Conservation (phyloP, 1,140 invertebrate genomes). For the Aphaenogaster rudis region DNA sequence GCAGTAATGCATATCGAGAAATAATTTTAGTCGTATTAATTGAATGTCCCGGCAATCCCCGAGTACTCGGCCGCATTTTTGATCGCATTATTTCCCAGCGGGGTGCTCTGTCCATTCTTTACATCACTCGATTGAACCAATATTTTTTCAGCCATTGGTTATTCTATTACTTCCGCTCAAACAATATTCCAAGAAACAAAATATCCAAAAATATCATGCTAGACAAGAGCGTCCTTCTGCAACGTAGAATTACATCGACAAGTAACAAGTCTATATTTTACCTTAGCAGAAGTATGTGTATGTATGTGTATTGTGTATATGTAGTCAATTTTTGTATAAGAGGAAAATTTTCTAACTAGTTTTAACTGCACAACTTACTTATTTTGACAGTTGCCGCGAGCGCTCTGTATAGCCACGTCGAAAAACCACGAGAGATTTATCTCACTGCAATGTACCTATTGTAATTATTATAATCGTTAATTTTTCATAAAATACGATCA, state of each 20-base stretch:
- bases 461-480: not conserved
- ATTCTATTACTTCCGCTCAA: conserved; percentile 46
- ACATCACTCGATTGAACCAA: conserved; percentile 46
- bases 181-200: conserved; percentile 49
- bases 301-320: not conserved
- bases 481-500: not conserved
- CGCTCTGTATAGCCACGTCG: not conserved
- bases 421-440: not conserved
- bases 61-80: conserved; percentile 31
- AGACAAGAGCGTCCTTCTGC: not conserved
- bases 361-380: not conserved
- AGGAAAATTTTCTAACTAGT: not conserved
- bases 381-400: not conserved
- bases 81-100: conserved; percentile 39
- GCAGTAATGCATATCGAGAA: conserved; percentile 22
- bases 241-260: conserved; percentile 32
- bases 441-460: too few relatives aligned
- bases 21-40: conserved; percentile 51
- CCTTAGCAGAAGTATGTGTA: not conserved
- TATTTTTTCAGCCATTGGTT: conserved; percentile 50
- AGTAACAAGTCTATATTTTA: not conserved
- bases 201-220: conserved; percentile 44
- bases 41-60: conserved; percentile 27
- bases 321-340: not conserved
- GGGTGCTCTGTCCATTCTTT: conserved; percentile 25